Evolutionary conservation across 2,797 vertebrate genomes (phyloP).

Genomic region (Valencia hispanica): DNA sequence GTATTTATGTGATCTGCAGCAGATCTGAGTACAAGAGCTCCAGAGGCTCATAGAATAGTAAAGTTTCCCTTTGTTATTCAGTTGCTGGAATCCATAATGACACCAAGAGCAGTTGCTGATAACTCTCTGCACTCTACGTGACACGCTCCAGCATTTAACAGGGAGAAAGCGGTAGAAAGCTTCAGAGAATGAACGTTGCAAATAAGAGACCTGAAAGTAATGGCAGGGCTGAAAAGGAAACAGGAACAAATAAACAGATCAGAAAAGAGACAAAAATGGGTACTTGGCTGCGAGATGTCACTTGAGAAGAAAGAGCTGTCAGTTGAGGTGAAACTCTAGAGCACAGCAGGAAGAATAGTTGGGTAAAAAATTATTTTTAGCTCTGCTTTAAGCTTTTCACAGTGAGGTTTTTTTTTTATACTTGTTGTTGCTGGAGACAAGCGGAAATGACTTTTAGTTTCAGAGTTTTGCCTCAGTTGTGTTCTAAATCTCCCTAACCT

Average conservation of each 20-base stretch:
- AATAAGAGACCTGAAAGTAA: constrained; percentile 13
- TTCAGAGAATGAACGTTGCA: neutral
- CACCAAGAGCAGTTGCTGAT: constrained; percentile 16
- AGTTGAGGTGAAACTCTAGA: constrained; percentile 1
- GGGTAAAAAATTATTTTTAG: neutral
- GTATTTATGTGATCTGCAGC: neutral
- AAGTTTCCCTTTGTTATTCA: neutral
- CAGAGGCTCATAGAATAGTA: neutral
- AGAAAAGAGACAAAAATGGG: constrained; percentile 6
- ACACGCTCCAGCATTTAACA: neutral
- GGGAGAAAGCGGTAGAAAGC: neutral
- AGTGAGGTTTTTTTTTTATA: neutral
- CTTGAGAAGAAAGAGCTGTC: constrained; percentile 15
- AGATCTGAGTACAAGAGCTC: neutral
- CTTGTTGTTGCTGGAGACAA: neutral
- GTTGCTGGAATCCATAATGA: constrained; percentile 8
- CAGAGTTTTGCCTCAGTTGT: neutral
- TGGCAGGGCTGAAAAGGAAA: constrained; percentile 6
- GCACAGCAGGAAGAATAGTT: neutral
- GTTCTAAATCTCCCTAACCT: constrained; percentile 1
- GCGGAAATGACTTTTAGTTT: constrained; percentile 6
- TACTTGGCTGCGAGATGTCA: constrained; percentile 12
- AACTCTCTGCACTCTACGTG: constrained; percentile 9
- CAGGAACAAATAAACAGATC: constrained; percentile 26
- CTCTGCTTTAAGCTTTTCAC: constrained; percentile 18